A percentile compares a stretch with the other conserved stretches of the same genome.
These are phyloP conservation scores for Cinara cedri DNA, from an alignment of 2,888 invertebrate species.

Conservation along the genomic window DNA sequence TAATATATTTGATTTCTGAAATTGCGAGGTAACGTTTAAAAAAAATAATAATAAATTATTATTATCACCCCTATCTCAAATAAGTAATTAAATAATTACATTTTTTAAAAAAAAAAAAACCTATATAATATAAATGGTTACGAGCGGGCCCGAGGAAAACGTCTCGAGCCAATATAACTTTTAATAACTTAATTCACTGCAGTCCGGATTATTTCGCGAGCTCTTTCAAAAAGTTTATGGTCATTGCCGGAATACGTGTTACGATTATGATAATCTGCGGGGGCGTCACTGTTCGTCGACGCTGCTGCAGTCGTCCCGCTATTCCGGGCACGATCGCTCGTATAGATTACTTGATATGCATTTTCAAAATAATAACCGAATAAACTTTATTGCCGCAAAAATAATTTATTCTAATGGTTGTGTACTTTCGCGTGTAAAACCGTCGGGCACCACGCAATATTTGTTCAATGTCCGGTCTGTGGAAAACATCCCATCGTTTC, in stretches of 20 bases:
- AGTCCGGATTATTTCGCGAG: conserved; percentile 44
- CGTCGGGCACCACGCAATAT: no score
- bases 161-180: conserved; percentile 43
- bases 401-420: conserved; percentile 14
- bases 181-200: conserved; percentile 55
- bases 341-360: conserved; percentile 38
- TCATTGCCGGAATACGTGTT: conserved; percentile 49
- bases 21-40: no score
- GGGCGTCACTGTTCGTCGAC: not conserved
- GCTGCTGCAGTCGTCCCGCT: not conserved
- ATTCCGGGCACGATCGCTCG: conserved; percentile 46
- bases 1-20: no score
- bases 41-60: no score
- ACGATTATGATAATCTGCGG: conserved; percentile 46
- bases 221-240: conserved; percentile 45
- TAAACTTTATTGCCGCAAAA: not conserved
- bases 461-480: not conserved
- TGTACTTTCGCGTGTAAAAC: not conserved
- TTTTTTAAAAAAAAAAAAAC: no score
- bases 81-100: no score
- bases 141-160: conserved; percentile 7
- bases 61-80: no score
- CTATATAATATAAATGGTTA: not conserved
- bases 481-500: no score
- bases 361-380: conserved; percentile 43